A percentile compares a stretch with the other conserved stretches of the same genome.
These are phyloP conservation scores for Porites evermanni DNA, from an alignment of 92 coral and sea anemone species.

Conservation along the genomic window DNA sequence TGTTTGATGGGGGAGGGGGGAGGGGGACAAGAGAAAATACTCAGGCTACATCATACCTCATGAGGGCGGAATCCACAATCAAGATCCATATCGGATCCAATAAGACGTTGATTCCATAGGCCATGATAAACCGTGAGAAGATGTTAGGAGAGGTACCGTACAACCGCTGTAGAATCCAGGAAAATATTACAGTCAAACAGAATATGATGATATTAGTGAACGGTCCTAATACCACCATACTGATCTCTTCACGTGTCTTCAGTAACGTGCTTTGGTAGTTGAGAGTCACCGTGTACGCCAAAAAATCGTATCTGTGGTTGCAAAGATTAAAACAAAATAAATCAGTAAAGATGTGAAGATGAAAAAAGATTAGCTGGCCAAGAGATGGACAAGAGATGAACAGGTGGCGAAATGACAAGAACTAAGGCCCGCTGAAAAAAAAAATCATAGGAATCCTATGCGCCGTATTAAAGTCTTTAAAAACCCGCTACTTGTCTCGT, in stretches of 20 bases:
- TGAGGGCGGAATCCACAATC: constrained; percentile 87
- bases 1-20: too few relatives aligned
- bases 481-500: too few relatives aligned
- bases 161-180: constrained; percentile 86
- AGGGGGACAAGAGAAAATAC: too few relatives aligned
- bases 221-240: constrained; percentile 91
- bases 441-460: too few relatives aligned
- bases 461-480: too few relatives aligned
- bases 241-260: constrained; percentile 90
- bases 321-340: too few relatives aligned
- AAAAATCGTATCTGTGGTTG: constrained; percentile 80
- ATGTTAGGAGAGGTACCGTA: constrained; percentile 93
- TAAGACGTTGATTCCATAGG: constrained; percentile 89
- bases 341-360: too few relatives aligned
- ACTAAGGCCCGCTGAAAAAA: neutral
- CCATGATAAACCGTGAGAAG: constrained; percentile 94
- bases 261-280: constrained; percentile 95
- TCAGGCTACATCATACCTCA: constrained; percentile 62
- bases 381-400: neutral
- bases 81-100: constrained; percentile 96
- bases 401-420: neutral
- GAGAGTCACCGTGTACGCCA: constrained; percentile 92
- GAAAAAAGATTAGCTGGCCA: neutral
- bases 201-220: constrained; percentile 85
- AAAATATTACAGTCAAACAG: constrained; percentile 69